phyloP scores from a whole-genome alignment of 2,113 vertebrate genomes.

The Melanerpes aurifrons region DNA sequence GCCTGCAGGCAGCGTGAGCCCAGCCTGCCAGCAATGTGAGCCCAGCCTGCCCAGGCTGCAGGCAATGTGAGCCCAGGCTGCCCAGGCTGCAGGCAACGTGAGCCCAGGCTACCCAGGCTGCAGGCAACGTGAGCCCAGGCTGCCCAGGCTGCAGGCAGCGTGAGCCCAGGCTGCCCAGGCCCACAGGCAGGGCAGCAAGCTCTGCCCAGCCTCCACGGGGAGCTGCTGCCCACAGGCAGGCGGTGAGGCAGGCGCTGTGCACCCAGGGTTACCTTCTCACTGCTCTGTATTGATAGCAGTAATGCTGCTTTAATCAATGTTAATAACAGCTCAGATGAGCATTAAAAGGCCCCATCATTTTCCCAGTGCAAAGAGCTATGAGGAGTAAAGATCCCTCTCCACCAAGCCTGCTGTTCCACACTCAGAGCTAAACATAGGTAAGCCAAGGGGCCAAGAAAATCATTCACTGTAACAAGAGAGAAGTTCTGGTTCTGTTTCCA shows the following conservation, averaged over 20 bases:
- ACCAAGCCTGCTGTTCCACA: neutral
- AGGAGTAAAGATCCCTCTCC: neutral
- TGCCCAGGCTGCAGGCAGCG: too few relatives aligned
- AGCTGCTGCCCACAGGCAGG: rapidly evolving
- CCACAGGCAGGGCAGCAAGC: too few relatives aligned
- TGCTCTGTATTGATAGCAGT: neutral
- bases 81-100: too few relatives aligned
- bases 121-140: too few relatives aligned
- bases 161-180: neutral
- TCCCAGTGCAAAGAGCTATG: neutral
- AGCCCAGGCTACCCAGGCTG: too few relatives aligned
- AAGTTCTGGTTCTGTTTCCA: neutral
- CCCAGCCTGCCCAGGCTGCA: too few relatives aligned
- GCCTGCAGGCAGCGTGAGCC: too few relatives aligned
- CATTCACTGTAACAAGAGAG: neutral
- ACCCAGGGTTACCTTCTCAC: rapidly evolving
- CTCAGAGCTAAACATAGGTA: neutral
- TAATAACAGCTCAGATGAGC: neutral
- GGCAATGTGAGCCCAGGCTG: too few relatives aligned
- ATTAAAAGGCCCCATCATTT: neutral
- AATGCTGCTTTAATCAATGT: neutral
- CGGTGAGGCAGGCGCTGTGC: neutral
- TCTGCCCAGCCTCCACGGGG: rapidly evolving
- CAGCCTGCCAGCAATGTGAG: too few relatives aligned
- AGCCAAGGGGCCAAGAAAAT: neutral